A percentile compares a stretch with the other conserved stretches of the same genome.
Conservation (phyloP, 37 sponge, comb jelly and placozoan species). For the Theonella swinhoei region DNA sequence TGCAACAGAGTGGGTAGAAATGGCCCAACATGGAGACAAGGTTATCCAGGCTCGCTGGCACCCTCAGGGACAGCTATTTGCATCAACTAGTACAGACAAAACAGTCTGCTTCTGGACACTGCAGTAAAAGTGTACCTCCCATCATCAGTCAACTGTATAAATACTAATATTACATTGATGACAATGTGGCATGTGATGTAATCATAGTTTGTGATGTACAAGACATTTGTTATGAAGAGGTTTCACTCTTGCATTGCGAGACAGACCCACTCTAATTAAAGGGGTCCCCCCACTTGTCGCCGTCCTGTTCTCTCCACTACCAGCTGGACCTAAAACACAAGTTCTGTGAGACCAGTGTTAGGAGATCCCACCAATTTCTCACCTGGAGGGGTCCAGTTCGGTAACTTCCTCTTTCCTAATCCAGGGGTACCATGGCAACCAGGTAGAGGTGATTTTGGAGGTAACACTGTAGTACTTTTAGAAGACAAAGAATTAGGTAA, state of each 20-base stretch:
- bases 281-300: constrained; percentile 1
- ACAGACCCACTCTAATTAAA: constrained; percentile 53
- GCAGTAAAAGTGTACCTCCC: not conserved
- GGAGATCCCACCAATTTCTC: not conserved
- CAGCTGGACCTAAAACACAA: not conserved
- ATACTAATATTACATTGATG: not conserved
- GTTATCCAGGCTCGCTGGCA: constrained; percentile 92
- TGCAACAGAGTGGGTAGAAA: constrained; percentile 19
- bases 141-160: not conserved
- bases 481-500: not conserved
- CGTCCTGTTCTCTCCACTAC: not conserved
- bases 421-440: not conserved
- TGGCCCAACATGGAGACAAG: constrained; percentile 73
- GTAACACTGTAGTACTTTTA: not conserved
- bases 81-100: constrained; percentile 68
- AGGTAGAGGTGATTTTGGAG: not conserved
- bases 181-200: not conserved
- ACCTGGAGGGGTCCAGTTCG: constrained; percentile 42
- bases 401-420: not conserved
- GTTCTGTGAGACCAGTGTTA: not conserved
- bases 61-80: constrained; percentile 41
- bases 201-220: not conserved
- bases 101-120: constrained; percentile 74
- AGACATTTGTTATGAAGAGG: constrained; percentile 39
- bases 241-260: constrained; percentile 48